phyloP scores from a whole-genome alignment of 2,888 invertebrate species.

The Acrocyrtus sp. region DNA sequence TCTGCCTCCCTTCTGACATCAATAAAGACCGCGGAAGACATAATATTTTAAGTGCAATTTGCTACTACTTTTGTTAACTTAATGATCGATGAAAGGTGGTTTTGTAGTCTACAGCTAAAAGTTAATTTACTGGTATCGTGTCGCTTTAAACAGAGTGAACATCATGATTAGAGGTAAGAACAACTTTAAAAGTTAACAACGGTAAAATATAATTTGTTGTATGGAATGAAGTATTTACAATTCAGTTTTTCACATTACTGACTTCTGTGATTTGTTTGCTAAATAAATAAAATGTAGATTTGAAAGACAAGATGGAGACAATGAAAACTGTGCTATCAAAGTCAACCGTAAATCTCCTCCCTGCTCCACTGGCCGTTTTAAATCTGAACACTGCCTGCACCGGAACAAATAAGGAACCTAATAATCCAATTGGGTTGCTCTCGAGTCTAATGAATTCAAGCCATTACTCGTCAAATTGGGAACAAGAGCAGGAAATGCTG shows the following conservation, averaged over 20 bases:
- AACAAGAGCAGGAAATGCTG: slow-evolving; percentile 11
- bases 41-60: too few species aligned
- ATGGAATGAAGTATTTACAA: too few species aligned
- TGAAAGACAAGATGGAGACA: slow-evolving; percentile 39
- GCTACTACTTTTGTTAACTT: too few species aligned
- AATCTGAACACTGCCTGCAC: not conserved
- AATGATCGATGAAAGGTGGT: too few species aligned
- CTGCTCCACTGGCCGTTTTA: slow-evolving; percentile 11
- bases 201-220: too few species aligned
- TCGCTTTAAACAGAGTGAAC: too few species aligned
- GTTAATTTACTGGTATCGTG: not conserved
- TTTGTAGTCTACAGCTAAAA: too few species aligned
- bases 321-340: slow-evolving; percentile 33
- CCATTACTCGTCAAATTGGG: slow-evolving; percentile 14
- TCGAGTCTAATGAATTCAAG: slow-evolving; percentile 20
- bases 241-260: too few species aligned
- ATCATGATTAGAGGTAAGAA: too few species aligned
- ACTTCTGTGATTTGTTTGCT: not conserved
- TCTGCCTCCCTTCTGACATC: too few species aligned
- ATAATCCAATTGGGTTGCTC: not conserved
- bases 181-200: too few species aligned
- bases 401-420: slow-evolving; percentile 5
- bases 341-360: slow-evolving; percentile 6
- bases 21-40: too few species aligned
- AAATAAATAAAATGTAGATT: slow-evolving; percentile 10